Conservation (phyloP, 2,797 vertebrate species). For the Myiothlypis coronata region DNA sequence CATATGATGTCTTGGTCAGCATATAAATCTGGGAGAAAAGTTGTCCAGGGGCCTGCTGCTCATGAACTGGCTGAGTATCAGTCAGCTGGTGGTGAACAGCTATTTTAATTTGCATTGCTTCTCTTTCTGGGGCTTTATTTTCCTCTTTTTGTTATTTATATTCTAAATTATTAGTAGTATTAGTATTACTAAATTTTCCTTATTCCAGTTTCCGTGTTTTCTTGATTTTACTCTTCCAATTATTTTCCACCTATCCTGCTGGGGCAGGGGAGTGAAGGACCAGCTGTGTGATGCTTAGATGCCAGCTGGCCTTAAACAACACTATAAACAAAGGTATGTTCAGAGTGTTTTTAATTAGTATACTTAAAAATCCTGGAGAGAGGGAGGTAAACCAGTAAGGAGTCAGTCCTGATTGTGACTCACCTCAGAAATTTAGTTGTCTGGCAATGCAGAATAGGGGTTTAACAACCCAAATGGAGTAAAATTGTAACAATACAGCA, state of each 20-base stretch:
- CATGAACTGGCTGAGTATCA: background rate
- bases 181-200: background rate
- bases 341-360: background rate
- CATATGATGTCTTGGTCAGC: background rate
- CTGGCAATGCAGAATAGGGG: accelerated
- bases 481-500: background rate
- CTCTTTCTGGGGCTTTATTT: background rate
- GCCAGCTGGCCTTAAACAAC: background rate
- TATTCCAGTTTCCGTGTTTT: background rate
- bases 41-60: background rate
- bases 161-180: background rate
- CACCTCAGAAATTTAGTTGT: background rate
- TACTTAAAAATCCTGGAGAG: background rate
- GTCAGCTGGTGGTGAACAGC: background rate
- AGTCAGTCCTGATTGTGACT: background rate
- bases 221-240: background rate
- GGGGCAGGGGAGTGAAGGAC: background rate
- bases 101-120: background rate
- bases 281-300: background rate
- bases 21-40: background rate
- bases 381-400: background rate
- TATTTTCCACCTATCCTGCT: background rate
- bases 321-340: background rate
- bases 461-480: background rate
- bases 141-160: background rate